Percentiles rank a stretch among this genome's conserved stretches.
Conservation (phyloP, 1,140 invertebrate species). For the Coenobita brevimanus region DNA sequence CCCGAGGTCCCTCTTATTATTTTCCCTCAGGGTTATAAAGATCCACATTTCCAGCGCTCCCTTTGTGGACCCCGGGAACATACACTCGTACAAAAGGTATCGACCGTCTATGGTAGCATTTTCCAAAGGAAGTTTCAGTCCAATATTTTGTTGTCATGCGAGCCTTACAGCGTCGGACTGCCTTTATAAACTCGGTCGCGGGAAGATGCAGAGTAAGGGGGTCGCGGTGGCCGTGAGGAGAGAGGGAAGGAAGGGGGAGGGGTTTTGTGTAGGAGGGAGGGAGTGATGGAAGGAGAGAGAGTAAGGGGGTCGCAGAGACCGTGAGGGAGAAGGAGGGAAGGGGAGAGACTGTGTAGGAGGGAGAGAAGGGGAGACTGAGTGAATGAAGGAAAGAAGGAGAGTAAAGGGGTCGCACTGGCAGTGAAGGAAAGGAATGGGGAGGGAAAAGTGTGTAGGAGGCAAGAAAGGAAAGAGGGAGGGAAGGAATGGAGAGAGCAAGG, state of each 20-base stretch:
- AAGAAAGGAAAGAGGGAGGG: background rate
- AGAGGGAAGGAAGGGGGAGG: too few species aligned
- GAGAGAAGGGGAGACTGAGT: too few species aligned
- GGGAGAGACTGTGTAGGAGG: background rate
- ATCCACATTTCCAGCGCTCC: too few species aligned
- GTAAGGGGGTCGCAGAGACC: background rate
- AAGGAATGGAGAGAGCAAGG: background rate
- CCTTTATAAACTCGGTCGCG: slow-evolving; percentile 50
- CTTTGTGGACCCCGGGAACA: too few species aligned
- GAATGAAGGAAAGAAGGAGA: too few species aligned
- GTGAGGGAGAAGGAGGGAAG: background rate
- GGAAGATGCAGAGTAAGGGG: slow-evolving; percentile 32
- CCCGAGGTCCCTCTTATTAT: too few species aligned
- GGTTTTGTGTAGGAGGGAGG: too few species aligned
- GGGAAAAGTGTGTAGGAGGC: background rate
- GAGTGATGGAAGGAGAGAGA: background rate
- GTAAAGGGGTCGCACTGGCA: too few species aligned
- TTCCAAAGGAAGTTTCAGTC: slow-evolving; percentile 34
- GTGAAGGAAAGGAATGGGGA: too few species aligned
- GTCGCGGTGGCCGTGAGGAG: background rate
- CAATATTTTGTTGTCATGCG: slow-evolving; percentile 46
- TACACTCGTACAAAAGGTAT: background rate
- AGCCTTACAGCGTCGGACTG: slow-evolving; percentile 25
- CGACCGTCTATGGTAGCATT: slow-evolving; percentile 1
- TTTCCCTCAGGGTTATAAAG: too few species aligned